Percentiles rank a stretch among this genome's conserved stretches.
These are phyloP conservation scores for Bombyx mandarina DNA, from an alignment of 1,140 invertebrate species.

Conservation along the genomic window DNA sequence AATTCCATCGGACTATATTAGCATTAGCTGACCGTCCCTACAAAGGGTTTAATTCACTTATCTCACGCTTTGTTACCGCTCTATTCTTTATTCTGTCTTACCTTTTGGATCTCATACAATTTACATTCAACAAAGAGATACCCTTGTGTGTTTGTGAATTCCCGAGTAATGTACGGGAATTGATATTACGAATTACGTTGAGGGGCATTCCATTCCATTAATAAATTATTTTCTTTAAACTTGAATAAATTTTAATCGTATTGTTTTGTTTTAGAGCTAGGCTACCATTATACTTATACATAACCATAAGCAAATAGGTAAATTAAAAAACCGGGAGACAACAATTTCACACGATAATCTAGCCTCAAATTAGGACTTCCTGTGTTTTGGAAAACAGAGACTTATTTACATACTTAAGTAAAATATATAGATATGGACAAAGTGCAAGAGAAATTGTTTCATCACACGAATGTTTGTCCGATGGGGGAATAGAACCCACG, in stretches of 20 bases:
- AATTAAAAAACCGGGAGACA: too few species aligned
- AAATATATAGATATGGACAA: too few species aligned
- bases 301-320: neutral
- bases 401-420: too few species aligned
- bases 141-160: conserved; percentile 28
- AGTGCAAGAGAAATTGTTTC: too few species aligned
- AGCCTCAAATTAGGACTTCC: too few species aligned
- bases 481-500: too few species aligned
- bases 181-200: neutral
- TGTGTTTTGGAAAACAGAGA: too few species aligned
- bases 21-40: conserved; percentile 34
- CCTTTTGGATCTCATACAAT: conserved; percentile 36
- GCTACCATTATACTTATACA: neutral
- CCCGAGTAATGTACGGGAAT: neutral
- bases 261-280: neutral
- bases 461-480: too few species aligned
- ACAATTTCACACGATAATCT: too few species aligned
- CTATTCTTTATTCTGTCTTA: conserved; percentile 32
- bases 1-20: conserved; percentile 25
- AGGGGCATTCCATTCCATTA: neutral
- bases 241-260: neutral
- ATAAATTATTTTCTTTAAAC: neutral
- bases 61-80: conserved; percentile 40
- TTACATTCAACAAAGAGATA: conserved; percentile 42
- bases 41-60: conserved; percentile 59